Conservation (phyloP, 2,113 vertebrate genomes). For the Hoplias malabaricus region DNA sequence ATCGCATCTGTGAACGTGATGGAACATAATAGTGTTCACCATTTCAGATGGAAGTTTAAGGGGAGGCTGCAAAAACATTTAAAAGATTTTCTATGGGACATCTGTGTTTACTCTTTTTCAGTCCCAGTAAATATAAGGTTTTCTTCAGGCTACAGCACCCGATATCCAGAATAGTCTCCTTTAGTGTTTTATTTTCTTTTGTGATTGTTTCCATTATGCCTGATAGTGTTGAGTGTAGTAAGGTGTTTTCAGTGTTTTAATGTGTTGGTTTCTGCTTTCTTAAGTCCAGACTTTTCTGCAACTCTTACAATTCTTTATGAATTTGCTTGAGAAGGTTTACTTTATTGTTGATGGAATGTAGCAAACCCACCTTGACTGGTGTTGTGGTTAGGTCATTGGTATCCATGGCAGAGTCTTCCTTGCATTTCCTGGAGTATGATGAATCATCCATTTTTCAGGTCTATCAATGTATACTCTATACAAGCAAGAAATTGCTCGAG, state of each 20-base stretch:
- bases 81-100: neutral
- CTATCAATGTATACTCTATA: neutral
- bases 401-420: neutral
- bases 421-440: neutral
- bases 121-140: neutral
- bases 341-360: neutral
- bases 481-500: neutral
- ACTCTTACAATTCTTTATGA: neutral
- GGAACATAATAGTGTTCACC: neutral
- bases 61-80: neutral
- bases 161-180: neutral
- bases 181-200: neutral
- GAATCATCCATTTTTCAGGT: neutral
- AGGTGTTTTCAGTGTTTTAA: neutral
- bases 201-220: neutral
- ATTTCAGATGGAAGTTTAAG: neutral
- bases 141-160: neutral
- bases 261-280: neutral
- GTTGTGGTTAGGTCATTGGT: neutral
- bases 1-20: neutral
- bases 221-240: neutral
- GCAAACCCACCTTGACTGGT: neutral
- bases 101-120: neutral
- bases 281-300: neutral
- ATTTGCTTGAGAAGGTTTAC: neutral